Conservation (phyloP, 2,113 vertebrate genomes). For the Bubo bubo region DNA sequence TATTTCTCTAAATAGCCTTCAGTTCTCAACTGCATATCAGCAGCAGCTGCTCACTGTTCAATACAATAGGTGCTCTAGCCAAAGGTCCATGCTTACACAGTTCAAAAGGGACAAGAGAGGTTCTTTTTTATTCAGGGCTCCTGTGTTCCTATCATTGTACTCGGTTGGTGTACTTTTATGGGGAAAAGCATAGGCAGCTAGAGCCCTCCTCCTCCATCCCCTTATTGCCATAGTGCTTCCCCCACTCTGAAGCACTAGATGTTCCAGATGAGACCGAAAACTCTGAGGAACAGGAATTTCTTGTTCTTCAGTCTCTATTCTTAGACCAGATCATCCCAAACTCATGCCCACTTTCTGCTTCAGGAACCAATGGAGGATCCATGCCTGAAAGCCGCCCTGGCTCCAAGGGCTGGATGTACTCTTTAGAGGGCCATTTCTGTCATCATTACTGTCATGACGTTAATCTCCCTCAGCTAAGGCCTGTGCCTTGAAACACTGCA, state of each 20-base stretch:
- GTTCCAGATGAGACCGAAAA: constrained; percentile 15
- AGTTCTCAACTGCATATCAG: constrained; percentile 11
- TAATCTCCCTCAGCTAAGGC: not conserved
- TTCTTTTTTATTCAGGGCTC: constrained; percentile 21
- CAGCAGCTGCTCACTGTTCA: constrained; percentile 57
- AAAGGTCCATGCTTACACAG: constrained; percentile 5
- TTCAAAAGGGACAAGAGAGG: constrained; percentile 1
- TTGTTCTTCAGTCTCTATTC: not conserved
- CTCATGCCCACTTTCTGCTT: not conserved
- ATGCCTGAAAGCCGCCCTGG: accelerated
- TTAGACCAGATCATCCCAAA: not conserved
- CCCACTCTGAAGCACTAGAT: not conserved
- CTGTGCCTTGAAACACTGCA: not conserved
- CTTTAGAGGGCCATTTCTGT: not conserved
- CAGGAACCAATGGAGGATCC: not conserved
- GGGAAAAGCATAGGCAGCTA: not conserved
- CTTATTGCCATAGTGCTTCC: not conserved
- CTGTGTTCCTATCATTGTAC: not conserved
- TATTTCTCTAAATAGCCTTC: constrained; percentile 54
- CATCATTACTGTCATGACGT: not conserved
- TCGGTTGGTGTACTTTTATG: not conserved
- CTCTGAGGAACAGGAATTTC: not conserved
- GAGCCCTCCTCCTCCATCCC: not conserved
- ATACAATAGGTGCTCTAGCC: constrained; percentile 9
- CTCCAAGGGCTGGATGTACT: not conserved